Conservation (phyloP, 92 coral and sea anemone species). For the Zoanthus solanderi region DNA sequence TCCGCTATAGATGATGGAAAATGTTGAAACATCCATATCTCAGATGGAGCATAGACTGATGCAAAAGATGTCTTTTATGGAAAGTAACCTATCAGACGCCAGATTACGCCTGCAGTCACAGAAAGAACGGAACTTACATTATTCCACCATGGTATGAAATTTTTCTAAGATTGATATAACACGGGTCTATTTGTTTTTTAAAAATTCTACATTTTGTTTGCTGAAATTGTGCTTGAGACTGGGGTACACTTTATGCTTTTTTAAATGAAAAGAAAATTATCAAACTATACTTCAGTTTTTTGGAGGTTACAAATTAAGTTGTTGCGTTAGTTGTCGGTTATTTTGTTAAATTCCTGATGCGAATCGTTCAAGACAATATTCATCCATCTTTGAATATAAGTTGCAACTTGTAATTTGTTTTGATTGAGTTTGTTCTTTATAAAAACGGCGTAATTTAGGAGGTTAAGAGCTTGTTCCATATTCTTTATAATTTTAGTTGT, state of each 20-base stretch:
- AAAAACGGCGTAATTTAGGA: neutral
- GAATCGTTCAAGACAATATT: neutral
- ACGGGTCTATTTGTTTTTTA: neutral
- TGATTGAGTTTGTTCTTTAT: neutral
- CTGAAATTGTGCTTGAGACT: neutral
- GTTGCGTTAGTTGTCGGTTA: too few species aligned
- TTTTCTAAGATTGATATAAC: neutral
- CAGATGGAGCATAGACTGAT: neutral
- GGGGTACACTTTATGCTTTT: neutral
- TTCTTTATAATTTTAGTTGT: neutral
- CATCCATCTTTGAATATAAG: neutral
- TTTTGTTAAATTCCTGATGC: too few species aligned
- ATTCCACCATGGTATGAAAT: neutral
- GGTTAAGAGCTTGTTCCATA: neutral
- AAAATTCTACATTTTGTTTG: slow-evolving; percentile 4
- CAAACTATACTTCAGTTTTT: too few species aligned
- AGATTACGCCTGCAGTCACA: slow-evolving; percentile 7
- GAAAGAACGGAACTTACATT: neutral
- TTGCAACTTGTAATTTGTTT: neutral
- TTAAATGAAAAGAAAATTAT: neutral
- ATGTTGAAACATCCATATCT: neutral
- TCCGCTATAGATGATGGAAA: neutral
- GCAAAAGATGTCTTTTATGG: neutral
- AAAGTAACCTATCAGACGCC: neutral
- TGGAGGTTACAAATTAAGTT: too few species aligned